Evolutionary conservation across 2,888 invertebrate genomes (phyloP), one percentile per base, ranked within the genome.

Genomic region (Onchidella celtica): DNA sequence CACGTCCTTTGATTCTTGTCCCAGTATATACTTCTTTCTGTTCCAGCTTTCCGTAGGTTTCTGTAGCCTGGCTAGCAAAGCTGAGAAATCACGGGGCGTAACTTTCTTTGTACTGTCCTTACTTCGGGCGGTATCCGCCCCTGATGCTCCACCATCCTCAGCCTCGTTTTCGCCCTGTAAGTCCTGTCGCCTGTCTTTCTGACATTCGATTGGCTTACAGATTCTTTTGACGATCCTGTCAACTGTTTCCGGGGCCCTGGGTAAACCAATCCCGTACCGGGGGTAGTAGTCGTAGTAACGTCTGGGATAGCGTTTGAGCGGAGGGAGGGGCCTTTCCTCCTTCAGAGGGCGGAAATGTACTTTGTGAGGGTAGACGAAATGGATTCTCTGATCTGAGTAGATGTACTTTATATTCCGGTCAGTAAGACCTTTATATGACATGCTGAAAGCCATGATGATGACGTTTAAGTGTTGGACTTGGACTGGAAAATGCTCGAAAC

Each of bases 371-470:
- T 40, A 65, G 32, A 69, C 57, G 74, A 78, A 74, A 14, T 36
- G 38, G 4, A 40, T 32, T 32, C 61, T 11, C 34, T 68, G 55
- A 69, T 75, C 65, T 21, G 83, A 83, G 85, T 89, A 89, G 27
- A 89, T 90, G 73, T 90, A 88, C 65, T 88, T 88, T 24, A 90
- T 86, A 77, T 90, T 87, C 24, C 86, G 74, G 27, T 79, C 84
- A 9, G 87, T 78, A 38, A 89, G 87, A 4, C 86, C 84, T 72
- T 84, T 86, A 81, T 88, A 89, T 21, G 88, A 87, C n/a, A 86
- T 85, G 78, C 86, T 85, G 70, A 89, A 88, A 68, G 88, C 89
- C 38, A 87, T 87, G 87, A 87, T 89, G 80, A 57, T 85, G 14
- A 32, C 55, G 6, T n/a, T 24, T n/a, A n/a, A n/a, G n/a, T n/a